These are phyloP conservation scores for Notiomystis cincta DNA, from an alignment of 2,113 vertebrate species.

Conservation along the genomic window DNA sequence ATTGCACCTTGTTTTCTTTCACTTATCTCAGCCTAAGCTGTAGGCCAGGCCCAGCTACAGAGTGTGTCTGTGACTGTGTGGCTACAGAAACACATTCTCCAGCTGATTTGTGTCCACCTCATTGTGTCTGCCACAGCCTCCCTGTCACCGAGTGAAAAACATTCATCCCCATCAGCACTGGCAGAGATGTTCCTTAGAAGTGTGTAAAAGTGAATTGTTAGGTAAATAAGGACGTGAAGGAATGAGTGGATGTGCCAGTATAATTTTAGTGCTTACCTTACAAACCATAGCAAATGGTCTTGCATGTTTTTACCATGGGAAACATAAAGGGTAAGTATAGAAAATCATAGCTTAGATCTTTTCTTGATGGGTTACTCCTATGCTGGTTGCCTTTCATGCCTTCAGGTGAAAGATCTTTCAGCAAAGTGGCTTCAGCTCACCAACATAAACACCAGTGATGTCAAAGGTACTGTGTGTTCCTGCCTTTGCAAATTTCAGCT, in stretches of 20 bases:
- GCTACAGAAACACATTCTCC: not conserved
- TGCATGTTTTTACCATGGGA: accelerated
- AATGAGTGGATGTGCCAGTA: not conserved
- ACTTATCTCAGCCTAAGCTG: not conserved
- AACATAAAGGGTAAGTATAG: not conserved
- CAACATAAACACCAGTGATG: not conserved
- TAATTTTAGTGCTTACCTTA: not conserved
- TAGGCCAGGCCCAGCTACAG: not conserved
- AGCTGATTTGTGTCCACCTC: not conserved
- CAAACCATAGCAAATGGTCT: not conserved
- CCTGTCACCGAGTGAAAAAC: not conserved
- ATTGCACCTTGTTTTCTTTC: not conserved
- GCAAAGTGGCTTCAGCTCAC: not conserved
- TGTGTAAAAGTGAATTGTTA: not conserved
- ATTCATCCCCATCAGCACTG: not conserved
- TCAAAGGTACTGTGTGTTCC: not conserved
- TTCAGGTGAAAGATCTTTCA: not conserved
- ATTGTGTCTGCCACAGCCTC: not conserved
- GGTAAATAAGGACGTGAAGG: not conserved
- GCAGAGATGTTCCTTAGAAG: not conserved
- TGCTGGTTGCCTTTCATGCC: not conserved
- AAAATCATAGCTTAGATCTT: not conserved
- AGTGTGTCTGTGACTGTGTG: not conserved
- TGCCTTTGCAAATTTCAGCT: not conserved
- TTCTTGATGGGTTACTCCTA: not conserved